Base-by-base conservation (phyloP, 2,113 vertebrate genomes). In the Antechinus flavipes region DNA sequence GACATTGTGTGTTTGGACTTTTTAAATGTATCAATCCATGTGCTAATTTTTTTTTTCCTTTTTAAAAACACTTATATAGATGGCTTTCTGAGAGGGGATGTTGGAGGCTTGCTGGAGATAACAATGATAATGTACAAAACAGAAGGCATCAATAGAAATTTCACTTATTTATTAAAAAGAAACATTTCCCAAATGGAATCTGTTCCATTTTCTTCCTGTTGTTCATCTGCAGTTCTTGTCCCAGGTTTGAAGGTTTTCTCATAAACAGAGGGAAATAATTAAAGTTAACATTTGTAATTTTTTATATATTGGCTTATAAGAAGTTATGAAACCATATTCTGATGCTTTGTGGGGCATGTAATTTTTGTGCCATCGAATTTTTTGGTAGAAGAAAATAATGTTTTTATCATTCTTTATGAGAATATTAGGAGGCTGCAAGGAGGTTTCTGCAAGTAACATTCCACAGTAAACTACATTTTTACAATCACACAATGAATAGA, bases 151-250 rank as follows among this genome's bases (percentile, higher is more conserved):
- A 46, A n/a, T 56, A n/a, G 92, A 54, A 2, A 42, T 92, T 94
- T 92, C 90, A 84, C 61, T 93, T 76, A 89, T 10, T 8, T 95
- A 94, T 47, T 23, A 89, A 95, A 95, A 0, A 14, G 35, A 68
- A 68, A 68, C 58, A 68, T 68, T 35, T 68, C 11, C 30, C 58
- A 30, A 68, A 35, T 68, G 30, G 30, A 68, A 35, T 68, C 30
- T 68, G 0, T 68, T 68, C 61, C 14, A 35, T 68, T 68, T 0
- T 6, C 30, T 68, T 68, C 61, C 61, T 35, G 12, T 11, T 35
- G 12, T 68, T 68, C 61, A 68, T 68, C 30, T 68, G 12, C 2
- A 68, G 14, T 35, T 68, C 30, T 68, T 68, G 61, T 68, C 12
- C 30, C 14, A 68, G 61, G 35, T 68, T 68, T 68, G 12, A 16